Percentiles rank a stretch among this genome's conserved stretches.
These are phyloP conservation scores for Myathropa florea DNA, from an alignment of 2,888 invertebrate genomes.

Conservation along the genomic window DNA sequence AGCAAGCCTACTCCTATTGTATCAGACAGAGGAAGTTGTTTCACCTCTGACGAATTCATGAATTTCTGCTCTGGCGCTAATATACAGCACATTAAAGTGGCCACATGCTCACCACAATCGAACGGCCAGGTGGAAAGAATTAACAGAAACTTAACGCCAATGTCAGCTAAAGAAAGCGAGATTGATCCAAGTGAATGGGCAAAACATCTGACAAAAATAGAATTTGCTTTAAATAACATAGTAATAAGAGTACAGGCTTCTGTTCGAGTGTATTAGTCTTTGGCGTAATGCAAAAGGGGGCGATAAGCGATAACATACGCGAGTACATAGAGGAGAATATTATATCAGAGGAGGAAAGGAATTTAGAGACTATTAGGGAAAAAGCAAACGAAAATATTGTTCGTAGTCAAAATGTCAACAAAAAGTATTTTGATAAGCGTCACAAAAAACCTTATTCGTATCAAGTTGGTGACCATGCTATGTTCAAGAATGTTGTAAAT, in stretches of 20 bases:
- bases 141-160: neutral
- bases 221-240: neutral
- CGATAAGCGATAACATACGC: too few species aligned
- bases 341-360: too few species aligned
- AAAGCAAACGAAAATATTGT: neutral
- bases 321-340: too few species aligned
- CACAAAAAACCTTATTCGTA: too few species aligned
- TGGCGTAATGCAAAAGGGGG: too few species aligned
- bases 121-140: slow-evolving; percentile 4
- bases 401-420: neutral
- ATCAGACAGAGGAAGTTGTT: slow-evolving; percentile 16
- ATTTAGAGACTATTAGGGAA: too few species aligned
- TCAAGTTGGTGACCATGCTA: too few species aligned
- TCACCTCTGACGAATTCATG: slow-evolving; percentile 11
- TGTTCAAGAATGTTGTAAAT: too few species aligned
- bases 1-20: neutral
- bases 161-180: slow-evolving; percentile 38
- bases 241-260: too few species aligned
- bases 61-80: neutral
- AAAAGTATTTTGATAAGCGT: neutral
- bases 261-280: too few species aligned
- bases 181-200: neutral
- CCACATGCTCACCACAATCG: slow-evolving; percentile 2
- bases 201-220: too few species aligned
- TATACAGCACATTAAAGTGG: slow-evolving; percentile 10